Base-by-base conservation (phyloP, 2,797 vertebrate genomes). In the Vultur gryphus region DNA sequence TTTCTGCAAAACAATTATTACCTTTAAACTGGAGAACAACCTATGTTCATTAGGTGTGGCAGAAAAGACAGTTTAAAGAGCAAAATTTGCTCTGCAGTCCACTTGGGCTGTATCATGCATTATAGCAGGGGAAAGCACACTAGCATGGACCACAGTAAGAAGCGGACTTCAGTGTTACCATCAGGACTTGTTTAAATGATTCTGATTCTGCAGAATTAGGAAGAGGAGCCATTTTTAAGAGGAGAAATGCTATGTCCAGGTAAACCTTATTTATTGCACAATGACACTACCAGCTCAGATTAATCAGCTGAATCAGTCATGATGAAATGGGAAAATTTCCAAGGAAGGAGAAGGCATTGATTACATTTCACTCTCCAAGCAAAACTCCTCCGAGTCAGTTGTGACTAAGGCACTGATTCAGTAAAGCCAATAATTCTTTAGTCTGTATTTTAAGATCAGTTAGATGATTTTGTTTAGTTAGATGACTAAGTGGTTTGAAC, bases 321-420 rank as follows among this genome's bases (percentile, higher is more conserved):
- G 44, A 89, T 78, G 79, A 84, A 94, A 87, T 54, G 71, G 82
- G 82, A 90, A 88, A 51, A 61, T 84, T 95, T 94, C 89, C 95
- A 95, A 81, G 86, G 78, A 73, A 81, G 71, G 54, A 92, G 77
- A 72, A 72, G 20, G 61, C 79, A 83, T 11, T 13, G 81, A 71
- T 59, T 84, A 69, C 90, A 80, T 93, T 93, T 93, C 79, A 82
- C 89, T 72, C 78, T 69, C 57, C 52, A 87, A 95, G 84, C 93
- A 96, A 49, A 94, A 96, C 91, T 94, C 92, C 93, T 87, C 89
- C 16, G 8, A 89, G 79, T 93, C 92, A 91, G 84, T 85, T 89
- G 93, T 96, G 95, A 97, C 93, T 97, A 95, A 97, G 88, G 81
- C 94, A 77, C 93, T 65, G 87, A 97, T 86, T 96, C 89, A 95